Conservation (phyloP, 2,113 vertebrate genomes). For the Hyperopisus bebe region DNA sequence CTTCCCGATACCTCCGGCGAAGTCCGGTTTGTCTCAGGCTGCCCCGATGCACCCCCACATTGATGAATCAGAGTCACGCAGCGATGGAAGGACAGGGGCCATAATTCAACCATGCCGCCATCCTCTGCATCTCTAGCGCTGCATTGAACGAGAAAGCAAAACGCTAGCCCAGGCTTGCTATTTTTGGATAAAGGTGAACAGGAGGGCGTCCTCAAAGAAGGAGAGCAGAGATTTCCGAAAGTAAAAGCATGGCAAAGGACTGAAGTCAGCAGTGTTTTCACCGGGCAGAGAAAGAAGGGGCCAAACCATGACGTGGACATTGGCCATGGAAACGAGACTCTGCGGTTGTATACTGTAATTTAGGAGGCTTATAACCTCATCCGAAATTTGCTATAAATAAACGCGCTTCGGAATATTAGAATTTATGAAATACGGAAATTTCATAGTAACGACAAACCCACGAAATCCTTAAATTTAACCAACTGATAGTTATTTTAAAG, state of each 20-base stretch:
- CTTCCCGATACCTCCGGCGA: background rate
- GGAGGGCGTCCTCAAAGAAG: background rate
- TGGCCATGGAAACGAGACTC: background rate
- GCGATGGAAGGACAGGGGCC: background rate
- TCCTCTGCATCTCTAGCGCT: background rate
- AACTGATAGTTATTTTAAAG: background rate
- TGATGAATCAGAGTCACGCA: background rate
- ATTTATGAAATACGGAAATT: background rate
- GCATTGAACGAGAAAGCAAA: background rate
- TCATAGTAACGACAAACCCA: background rate
- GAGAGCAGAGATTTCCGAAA: background rate
- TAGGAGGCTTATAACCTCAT: background rate
- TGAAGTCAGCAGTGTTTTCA: background rate
- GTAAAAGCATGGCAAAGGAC: background rate
- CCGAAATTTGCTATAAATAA: background rate
- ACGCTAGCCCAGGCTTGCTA: background rate
- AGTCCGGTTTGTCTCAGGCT: background rate
- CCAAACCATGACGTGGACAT: background rate
- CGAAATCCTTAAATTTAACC: background rate
- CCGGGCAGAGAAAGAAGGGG: background rate
- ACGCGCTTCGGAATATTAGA: background rate
- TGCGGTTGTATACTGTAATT: background rate
- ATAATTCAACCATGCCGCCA: background rate
- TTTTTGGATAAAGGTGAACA: background rate
- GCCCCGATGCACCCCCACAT: background rate